Conservation (phyloP, 1,140 invertebrate species). For the Drosophila bocki region DNA sequence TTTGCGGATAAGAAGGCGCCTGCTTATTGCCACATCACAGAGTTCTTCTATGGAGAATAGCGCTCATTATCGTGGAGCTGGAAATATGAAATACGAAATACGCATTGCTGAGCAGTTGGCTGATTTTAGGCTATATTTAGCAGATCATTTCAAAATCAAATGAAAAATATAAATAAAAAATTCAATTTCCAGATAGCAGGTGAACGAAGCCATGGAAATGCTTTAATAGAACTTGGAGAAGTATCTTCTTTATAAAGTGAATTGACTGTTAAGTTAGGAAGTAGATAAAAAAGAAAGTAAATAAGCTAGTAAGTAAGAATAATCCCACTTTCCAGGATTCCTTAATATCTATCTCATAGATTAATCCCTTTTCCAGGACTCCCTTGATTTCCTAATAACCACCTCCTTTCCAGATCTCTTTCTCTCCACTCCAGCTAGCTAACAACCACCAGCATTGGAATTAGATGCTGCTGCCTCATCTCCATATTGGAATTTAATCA, state of each 20-base stretch:
- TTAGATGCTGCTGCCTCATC: slow-evolving; percentile 1
- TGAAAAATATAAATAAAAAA: neutral
- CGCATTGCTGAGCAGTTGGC: slow-evolving; percentile 27
- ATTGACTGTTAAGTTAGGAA: too few relatives aligned
- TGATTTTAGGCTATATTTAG: slow-evolving; percentile 15
- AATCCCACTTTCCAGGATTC: too few relatives aligned
- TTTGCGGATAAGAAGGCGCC: slow-evolving; percentile 73
- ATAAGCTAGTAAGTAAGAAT: neutral
- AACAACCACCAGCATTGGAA: neutral
- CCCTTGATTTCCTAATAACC: neutral
- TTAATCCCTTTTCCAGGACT: neutral
- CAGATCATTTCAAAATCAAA: neutral
- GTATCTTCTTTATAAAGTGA: neutral
- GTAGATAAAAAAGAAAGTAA: neutral
- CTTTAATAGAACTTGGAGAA: neutral
- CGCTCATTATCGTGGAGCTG: slow-evolving; percentile 49
- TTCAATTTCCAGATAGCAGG: neutral
- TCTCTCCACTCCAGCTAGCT: neutral
- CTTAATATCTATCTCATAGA: neutral
- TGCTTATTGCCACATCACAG: slow-evolving; percentile 34
- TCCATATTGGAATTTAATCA: slow-evolving; percentile 53
- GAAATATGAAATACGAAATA: slow-evolving; percentile 14
- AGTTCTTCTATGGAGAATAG: slow-evolving; percentile 41
- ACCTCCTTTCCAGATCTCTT: too few relatives aligned
- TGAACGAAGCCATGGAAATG: neutral